These are phyloP conservation scores for Leucania comma DNA, from an alignment of 2,888 invertebrate genomes.

Conservation along the genomic window DNA sequence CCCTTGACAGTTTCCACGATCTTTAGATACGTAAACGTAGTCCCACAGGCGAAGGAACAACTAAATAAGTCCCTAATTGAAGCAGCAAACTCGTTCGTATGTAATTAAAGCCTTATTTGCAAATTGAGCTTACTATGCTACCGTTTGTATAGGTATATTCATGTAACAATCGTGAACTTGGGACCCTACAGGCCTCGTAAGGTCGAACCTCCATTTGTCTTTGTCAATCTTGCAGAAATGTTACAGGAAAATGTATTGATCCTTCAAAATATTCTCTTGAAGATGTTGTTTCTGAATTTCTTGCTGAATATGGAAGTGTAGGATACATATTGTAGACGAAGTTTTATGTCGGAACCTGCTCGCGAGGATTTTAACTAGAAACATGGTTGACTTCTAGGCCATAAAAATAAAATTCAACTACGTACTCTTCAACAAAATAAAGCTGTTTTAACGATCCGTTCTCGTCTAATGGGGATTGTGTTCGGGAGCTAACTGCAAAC, in stretches of 20 bases:
- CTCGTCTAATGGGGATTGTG: slow-evolving; percentile 28
- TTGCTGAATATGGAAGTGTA: slow-evolving; percentile 26
- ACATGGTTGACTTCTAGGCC: slow-evolving; percentile 12
- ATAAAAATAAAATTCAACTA: slow-evolving; percentile 28
- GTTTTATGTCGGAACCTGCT: slow-evolving; percentile 22
- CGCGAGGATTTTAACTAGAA: slow-evolving; percentile 4
- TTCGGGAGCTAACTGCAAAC: slow-evolving; percentile 27
- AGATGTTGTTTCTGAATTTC: slow-evolving; percentile 23
- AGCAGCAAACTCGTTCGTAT: slow-evolving; percentile 64
- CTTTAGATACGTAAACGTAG: slow-evolving; percentile 20
- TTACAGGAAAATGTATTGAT: slow-evolving; percentile 43
- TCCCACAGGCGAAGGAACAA: slow-evolving; percentile 52
- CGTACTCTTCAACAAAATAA: slow-evolving; percentile 6
- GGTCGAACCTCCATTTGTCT: slow-evolving; percentile 46
- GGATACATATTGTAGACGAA: slow-evolving; percentile 24
- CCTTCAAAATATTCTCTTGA: slow-evolving; percentile 25
- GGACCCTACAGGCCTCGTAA: slow-evolving; percentile 21
- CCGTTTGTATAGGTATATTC: slow-evolving; percentile 17
- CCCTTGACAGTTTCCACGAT: slow-evolving; percentile 31
- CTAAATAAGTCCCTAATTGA: slow-evolving; percentile 68
- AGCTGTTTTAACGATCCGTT: slow-evolving; percentile 34
- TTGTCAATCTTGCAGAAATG: slow-evolving; percentile 52
- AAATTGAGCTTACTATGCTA: slow-evolving; percentile 55
- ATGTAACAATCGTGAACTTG: slow-evolving; percentile 20
- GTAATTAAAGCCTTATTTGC: slow-evolving; percentile 72